These are phyloP conservation scores for Ariopsis seemanni DNA, from an alignment of 2,113 vertebrate genomes.

Conservation along the genomic window DNA sequence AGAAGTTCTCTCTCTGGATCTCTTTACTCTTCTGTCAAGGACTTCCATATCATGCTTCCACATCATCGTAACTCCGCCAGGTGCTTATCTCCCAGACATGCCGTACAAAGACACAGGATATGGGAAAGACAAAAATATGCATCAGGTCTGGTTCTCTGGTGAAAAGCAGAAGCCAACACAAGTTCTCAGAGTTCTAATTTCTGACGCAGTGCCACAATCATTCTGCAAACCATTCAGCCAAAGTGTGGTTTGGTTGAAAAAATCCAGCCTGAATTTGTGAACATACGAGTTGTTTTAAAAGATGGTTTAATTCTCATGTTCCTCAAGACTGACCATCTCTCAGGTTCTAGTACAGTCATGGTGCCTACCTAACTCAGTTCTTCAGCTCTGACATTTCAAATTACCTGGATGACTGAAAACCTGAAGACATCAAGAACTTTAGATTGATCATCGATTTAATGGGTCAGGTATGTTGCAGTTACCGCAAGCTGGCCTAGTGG, in stretches of 20 bases:
- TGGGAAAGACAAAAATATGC: no score
- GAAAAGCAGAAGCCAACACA: neutral
- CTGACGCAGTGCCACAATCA: neutral
- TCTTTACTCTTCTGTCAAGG: neutral
- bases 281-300: neutral
- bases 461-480: neutral
- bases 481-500: no score
- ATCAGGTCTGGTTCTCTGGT: neutral
- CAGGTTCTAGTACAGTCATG: neutral
- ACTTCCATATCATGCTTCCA: constrained; percentile 2
- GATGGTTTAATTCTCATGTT: neutral
- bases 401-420: neutral
- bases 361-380: neutral
- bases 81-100: constrained; percentile 11
- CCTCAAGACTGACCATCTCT: neutral
- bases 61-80: neutral
- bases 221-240: neutral
- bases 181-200: neutral
- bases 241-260: neutral
- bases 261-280: neutral
- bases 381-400: neutral
- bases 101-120: neutral
- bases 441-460: no score
- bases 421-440: neutral
- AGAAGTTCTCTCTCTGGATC: no score